These are phyloP conservation scores for Megalops atlanticus DNA, from an alignment of 2,113 vertebrate species.

Conservation along the genomic window DNA sequence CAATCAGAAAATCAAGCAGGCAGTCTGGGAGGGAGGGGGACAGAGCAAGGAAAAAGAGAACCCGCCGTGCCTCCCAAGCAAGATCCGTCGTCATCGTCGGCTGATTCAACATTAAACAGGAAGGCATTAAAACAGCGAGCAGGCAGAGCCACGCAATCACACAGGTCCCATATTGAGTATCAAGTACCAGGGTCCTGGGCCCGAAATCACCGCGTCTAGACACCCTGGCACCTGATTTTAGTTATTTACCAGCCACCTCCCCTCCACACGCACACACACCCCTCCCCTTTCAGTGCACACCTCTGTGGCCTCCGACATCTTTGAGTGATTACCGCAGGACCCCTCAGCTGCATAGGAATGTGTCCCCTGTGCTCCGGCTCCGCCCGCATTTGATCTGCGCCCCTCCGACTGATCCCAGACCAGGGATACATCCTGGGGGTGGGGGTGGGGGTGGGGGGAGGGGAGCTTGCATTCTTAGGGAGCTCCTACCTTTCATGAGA, in stretches of 20 bases:
- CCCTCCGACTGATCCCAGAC: background rate
- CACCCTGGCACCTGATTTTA: constrained; percentile 90
- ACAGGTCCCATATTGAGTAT: constrained; percentile 84
- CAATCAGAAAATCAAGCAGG: constrained; percentile 61
- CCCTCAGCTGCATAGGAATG: constrained; percentile 74
- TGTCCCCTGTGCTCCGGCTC: constrained; percentile 71
- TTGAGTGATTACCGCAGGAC: constrained; percentile 85
- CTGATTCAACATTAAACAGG: constrained; percentile 76
- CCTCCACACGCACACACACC: constrained; percentile 42
- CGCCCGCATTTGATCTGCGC: constrained; percentile 83
- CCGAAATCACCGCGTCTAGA: constrained; percentile 88
- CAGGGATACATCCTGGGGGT: background rate
- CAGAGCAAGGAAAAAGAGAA: background rate
- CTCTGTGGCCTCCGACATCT: constrained; percentile 78
- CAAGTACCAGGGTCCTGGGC: constrained; percentile 79
- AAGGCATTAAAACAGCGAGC: constrained; percentile 78
- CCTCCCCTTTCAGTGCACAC: constrained; percentile 68
- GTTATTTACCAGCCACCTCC: constrained; percentile 87
- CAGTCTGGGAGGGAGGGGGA: constrained; percentile 55
- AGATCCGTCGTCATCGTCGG: constrained; percentile 76
- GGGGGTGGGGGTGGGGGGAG: background rate
- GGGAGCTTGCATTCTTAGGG: background rate
- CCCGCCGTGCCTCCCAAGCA: constrained; percentile 64
- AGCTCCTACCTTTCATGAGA: background rate
- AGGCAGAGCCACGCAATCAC: constrained; percentile 84